These are phyloP conservation scores for Rhabdomys pumilio DNA, from an alignment of 2,797 vertebrate species.

Conservation along the genomic window DNA sequence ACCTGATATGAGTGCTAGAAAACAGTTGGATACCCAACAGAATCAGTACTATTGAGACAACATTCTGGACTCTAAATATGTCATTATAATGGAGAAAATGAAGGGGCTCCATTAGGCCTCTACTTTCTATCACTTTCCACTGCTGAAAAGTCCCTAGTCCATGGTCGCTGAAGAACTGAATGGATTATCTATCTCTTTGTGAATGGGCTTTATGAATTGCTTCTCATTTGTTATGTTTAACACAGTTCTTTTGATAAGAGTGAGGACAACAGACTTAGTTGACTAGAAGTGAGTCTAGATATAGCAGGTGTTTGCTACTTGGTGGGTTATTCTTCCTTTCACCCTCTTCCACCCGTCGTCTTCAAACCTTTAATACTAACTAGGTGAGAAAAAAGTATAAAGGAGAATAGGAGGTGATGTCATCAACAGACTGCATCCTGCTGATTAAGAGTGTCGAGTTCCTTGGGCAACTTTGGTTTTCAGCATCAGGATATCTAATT, in stretches of 20 bases:
- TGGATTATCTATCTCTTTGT: not conserved
- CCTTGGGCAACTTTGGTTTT: not conserved
- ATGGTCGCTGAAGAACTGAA: not conserved
- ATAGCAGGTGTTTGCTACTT: not conserved
- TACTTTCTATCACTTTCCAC: not conserved
- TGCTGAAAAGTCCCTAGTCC: not conserved
- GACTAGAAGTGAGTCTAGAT: not conserved
- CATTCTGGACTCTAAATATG: not conserved
- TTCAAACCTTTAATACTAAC: not conserved
- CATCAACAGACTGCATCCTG: not conserved
- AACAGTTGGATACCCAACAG: not conserved
- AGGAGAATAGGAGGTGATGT: not conserved
- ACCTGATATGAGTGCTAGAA: not conserved
- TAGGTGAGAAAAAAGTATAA: not conserved
- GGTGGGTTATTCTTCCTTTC: not conserved
- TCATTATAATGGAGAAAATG: not conserved
- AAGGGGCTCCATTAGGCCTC: not conserved
- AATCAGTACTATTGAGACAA: not conserved
- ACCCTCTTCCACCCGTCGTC: not conserved
- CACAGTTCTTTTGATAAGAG: not conserved
- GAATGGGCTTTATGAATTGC: not conserved
- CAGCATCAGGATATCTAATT: not conserved
- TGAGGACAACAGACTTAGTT: not conserved
- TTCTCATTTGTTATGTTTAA: not conserved
- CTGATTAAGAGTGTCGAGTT: not conserved